Evolutionary conservation across 2,888 invertebrate genomes (phyloP).

Genomic region (Panorpa germanica): DNA sequence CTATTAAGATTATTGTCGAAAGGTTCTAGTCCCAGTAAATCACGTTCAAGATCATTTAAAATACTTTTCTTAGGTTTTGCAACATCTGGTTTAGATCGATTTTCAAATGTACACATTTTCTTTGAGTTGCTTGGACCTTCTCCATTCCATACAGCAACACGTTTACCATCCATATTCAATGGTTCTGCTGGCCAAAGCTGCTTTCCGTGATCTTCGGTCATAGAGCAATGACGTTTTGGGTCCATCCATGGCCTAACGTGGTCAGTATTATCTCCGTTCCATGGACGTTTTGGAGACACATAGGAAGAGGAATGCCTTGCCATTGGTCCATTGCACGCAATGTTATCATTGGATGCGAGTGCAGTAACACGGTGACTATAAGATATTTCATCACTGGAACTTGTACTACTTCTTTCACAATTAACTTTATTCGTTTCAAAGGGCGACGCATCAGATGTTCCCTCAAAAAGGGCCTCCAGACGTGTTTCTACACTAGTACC

Average conservation of each 20-base stretch:
- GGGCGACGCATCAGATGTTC: constrained; percentile 5
- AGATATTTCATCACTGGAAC: constrained; percentile 10
- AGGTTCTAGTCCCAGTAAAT: constrained; percentile 11
- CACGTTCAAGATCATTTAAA: constrained; percentile 12
- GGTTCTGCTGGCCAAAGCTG: too few species aligned
- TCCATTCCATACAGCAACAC: background rate
- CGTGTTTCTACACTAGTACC: too few species aligned
- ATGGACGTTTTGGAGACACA: constrained; percentile 10
- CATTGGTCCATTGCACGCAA: constrained; percentile 9
- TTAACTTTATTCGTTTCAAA: constrained; percentile 8
- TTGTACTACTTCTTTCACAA: too few species aligned
- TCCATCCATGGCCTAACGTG: too few species aligned
- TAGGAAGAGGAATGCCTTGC: background rate
- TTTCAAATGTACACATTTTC: constrained; percentile 7
- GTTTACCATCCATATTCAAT: too few species aligned
- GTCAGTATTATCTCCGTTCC: constrained; percentile 15
- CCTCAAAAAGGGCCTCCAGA: constrained; percentile 23
- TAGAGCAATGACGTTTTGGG: too few species aligned
- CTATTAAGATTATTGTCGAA: constrained; percentile 12
- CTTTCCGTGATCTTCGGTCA: too few species aligned
- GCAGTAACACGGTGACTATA: background rate
- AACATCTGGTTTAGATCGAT: constrained; percentile 10
- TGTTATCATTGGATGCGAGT: background rate
- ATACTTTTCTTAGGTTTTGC: constrained; percentile 13
- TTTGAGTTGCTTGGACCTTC: constrained; percentile 1